A percentile compares a stretch with the other conserved stretches of the same genome.
phyloP scores from a whole-genome alignment of 1,140 invertebrate species.

The Drosophila takahashii region DNA sequence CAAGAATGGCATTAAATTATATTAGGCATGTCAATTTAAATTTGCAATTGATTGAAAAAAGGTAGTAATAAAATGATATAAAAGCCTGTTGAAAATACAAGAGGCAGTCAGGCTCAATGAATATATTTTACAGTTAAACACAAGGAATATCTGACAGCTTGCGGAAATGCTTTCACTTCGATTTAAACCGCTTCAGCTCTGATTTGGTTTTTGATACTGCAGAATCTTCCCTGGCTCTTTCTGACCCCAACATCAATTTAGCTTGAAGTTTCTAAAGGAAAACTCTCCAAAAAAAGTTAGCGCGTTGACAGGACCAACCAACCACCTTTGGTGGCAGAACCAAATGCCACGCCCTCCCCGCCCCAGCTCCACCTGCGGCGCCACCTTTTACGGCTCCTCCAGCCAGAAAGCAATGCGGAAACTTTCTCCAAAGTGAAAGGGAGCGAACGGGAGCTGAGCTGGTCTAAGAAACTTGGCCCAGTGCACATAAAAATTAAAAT shows the following conservation, averaged over 20 bases:
- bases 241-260: conserved; percentile 52
- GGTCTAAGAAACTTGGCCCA: conserved; percentile 55
- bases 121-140: neutral
- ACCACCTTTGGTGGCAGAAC: conserved; percentile 18
- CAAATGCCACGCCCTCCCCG: neutral
- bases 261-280: conserved; percentile 26
- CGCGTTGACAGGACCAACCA: conserved; percentile 46
- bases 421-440: conserved; percentile 56
- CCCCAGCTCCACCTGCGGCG: conserved; percentile 13
- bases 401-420: conserved; percentile 68
- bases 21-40: too few species aligned
- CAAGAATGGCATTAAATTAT: too few species aligned
- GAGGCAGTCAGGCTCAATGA: neutral
- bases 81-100: too few species aligned
- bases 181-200: too few species aligned
- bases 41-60: too few species aligned
- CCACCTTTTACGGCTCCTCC: conserved; percentile 18
- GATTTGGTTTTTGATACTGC: conserved; percentile 27
- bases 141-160: neutral
- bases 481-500: conserved; percentile 80
- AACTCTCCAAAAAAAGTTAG: conserved; percentile 29
- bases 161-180: neutral
- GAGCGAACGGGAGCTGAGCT: conserved; percentile 26
- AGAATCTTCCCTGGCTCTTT: conserved; percentile 34
- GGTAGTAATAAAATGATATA: too few species aligned